Percentiles rank a stretch among this genome's conserved stretches.
Conservation (phyloP, 1,140 invertebrate species). For the Harpegnathos saltator region DNA sequence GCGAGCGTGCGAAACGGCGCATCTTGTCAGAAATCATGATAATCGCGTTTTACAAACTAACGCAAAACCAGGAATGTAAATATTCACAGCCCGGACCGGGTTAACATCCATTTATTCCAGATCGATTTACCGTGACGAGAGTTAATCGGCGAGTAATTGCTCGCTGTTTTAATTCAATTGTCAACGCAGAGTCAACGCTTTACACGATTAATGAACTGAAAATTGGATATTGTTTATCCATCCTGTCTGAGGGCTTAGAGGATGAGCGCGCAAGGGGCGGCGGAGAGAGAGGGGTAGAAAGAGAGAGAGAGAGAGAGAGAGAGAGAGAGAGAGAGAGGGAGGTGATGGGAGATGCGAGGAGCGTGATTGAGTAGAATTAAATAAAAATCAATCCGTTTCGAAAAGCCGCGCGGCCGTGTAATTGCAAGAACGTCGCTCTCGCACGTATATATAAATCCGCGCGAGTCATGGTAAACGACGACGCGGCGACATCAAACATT, state of each 20-base stretch:
- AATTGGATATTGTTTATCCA: conserved; percentile 59
- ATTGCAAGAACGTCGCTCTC: conserved; percentile 45
- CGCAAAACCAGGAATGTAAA: conserved; percentile 38
- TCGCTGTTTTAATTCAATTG: conserved; percentile 57
- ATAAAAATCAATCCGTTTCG: conserved; percentile 49
- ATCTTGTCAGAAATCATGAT: background rate
- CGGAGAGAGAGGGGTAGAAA: too few relatives aligned
- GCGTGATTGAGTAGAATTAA: conserved; percentile 46
- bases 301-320: too few relatives aligned
- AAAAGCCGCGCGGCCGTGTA: conserved; percentile 34
- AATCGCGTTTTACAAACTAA: conserved; percentile 32
- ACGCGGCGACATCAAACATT: conserved; percentile 9
- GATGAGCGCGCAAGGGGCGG: too few relatives aligned
- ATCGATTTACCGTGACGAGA: conserved; percentile 50
- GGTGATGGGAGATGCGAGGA: too few relatives aligned
- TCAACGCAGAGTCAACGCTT: conserved; percentile 47
- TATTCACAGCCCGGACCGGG: conserved; percentile 19
- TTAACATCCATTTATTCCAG: conserved; percentile 22
- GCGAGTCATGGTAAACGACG: conserved; percentile 2
- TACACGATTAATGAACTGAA: conserved; percentile 60
- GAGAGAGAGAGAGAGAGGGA: too few relatives aligned
- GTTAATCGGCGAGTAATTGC: conserved; percentile 55
- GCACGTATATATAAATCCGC: conserved; percentile 28
- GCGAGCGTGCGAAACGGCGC: too few relatives aligned
- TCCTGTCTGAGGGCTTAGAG: background rate